Base-by-base conservation (phyloP, 2,113 vertebrate genomes). In the Pelobates fuscus region DNA sequence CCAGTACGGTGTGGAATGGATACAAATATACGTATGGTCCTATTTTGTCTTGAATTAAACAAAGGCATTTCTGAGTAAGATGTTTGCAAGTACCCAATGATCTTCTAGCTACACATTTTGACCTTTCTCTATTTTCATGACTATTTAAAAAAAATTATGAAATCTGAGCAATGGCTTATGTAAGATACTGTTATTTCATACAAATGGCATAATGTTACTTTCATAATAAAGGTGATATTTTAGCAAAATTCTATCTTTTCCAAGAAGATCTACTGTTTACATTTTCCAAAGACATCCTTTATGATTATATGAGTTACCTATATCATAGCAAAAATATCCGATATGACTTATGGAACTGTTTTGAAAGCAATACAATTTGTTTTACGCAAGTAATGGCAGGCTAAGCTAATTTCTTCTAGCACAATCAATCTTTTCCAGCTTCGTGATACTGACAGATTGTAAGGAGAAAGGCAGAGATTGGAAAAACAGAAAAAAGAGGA, bases 301-400 rank as follows among this genome's bases (percentile, higher is more conserved):
- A 78, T 77, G 52, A 67, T 78, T 78, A 55, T 78, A 80, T 82
- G 82, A 80, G 66, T 68, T 81, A 77, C 79, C 72, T 27, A 44
- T 67, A 71, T 30, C 78, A 79, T 71, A 70, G 73, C 62, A 64
- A 74, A n/a, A 81, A 82, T 82, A 60, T 55, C 80, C 83, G 84
- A 77, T 84, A 79, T 86, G 77, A 84, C 79, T 84, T 78, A 82
- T 79, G 70, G 49, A 21, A n/a, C 43, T 18, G 32, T 80, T 67
- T 64, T 63, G 59, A 81, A 79, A 77, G 59, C 69, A 71, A 80
- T 81, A 55, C 79, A 77, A 52, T 70, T 80, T 81, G 62, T 41
- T 76, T 73, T 64, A 65, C 57, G 65, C 18, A 8, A 71, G 79
- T 67, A 79, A 78, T 79, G 81, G 69, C 63, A 55, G 77, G n/a